Conservation (phyloP, 2,888 invertebrate species). For the Campopleginae sp. region DNA sequence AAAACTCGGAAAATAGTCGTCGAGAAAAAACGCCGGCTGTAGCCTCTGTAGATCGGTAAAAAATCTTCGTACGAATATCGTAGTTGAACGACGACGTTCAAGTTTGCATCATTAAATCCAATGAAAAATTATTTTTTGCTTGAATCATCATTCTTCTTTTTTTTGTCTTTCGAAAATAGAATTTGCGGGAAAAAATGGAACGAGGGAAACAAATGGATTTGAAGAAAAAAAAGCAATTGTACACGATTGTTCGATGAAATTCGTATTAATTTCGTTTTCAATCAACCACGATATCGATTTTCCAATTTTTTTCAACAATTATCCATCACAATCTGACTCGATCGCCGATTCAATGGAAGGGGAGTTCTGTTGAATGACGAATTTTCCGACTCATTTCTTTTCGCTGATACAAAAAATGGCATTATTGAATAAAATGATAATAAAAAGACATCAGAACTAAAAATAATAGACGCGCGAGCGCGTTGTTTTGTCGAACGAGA, state of each 20-base stretch:
- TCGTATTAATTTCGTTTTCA: background rate
- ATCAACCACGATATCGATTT: background rate
- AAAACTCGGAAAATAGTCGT: constrained; percentile 14
- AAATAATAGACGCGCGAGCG: constrained; percentile 36
- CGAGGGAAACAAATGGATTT: constrained; percentile 7
- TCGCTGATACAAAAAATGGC: constrained; percentile 47
- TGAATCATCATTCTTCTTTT: no score
- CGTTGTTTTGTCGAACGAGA: constrained; percentile 11
- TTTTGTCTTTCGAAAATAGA: no score
- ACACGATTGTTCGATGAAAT: constrained; percentile 17
- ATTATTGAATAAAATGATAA: constrained; percentile 64
- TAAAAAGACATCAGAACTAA: constrained; percentile 4
- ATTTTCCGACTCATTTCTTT: constrained; percentile 1
- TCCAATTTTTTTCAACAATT: background rate
- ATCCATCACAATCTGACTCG: background rate
- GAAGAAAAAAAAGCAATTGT: constrained; percentile 19
- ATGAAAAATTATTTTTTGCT: no score
- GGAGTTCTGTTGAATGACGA: no score
- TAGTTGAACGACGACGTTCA: constrained; percentile 27
- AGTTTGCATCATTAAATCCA: no score
- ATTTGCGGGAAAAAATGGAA: no score
- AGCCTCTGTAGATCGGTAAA: constrained; percentile 49
- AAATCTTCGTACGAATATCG: constrained; percentile 49
- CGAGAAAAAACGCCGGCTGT: no score
- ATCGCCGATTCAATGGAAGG: no score